Base-by-base conservation (phyloP, 2,888 invertebrate genomes). In the Perizoma affinitatum region DNA sequence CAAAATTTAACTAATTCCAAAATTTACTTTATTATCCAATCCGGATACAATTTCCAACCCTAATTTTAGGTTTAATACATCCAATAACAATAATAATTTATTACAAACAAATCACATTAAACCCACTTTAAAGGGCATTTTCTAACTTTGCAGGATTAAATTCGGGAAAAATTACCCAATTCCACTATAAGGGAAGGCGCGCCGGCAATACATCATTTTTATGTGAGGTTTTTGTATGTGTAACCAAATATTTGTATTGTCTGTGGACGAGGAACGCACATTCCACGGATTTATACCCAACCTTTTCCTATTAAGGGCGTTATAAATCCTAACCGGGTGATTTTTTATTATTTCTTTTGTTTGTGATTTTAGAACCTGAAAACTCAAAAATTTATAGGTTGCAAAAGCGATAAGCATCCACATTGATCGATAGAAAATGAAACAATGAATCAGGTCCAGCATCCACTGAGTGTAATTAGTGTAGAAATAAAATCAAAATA, bases 181-280 rank as follows among this genome's bases (percentile, higher is more conserved):
- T 76, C 72, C 68, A 65, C 67, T 68, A 68, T 65, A 76, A 72
- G 71, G 65, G 67, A 61, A 61, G 67, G 70, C 69, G 61, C 70
- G 71, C 68, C 67, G 71, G 75, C 74, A 70, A 82, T 87, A 77
- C 79, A 79, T 88, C 86, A 87, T 83, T 86, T 88, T 88, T 87
- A 88, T 86, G 84, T 75, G 75, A 77, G 76, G 72, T 75, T 75
- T 72, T 72, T 70, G 75, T 71, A 71, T 70, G 72, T 75, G 75
- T 77, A 76, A 79, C 83, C 80, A 87, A 88, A 87, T 87, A 87
- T 88, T 87, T 87, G 85, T 86, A 85, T 87, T 88, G 86, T 87
- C 78, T 81, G 81, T 66, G 74, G 75, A 76, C 73, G 80, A 77
- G 79, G 72, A 77, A 76, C 79, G 76, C 75, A 77, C 80, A 80